Percentiles rank a stretch among this genome's conserved stretches.
Evolutionary conservation across 2,113 vertebrate genomes (phyloP).

Genomic region (Corythornis cristatus): DNA sequence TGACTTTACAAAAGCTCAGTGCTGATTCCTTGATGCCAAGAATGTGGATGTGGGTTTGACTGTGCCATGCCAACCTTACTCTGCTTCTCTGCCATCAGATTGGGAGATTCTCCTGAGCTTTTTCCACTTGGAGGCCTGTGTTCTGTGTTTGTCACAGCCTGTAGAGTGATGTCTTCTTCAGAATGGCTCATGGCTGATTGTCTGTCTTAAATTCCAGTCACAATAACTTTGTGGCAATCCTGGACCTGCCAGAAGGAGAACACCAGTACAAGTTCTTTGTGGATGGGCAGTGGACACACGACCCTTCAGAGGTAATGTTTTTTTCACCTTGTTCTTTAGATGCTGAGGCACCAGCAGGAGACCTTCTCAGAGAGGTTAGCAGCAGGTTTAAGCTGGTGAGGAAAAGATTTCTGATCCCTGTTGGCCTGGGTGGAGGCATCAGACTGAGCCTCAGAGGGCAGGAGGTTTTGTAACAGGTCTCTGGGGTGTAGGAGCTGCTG

Average conservation of each 20-base stretch:
- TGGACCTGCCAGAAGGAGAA: conserved; percentile 96
- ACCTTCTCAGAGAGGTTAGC: not conserved
- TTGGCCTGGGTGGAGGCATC: not conserved
- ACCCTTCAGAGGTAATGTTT: conserved; percentile 87
- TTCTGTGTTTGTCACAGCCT: not conserved
- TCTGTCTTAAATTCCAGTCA: conserved; percentile 79
- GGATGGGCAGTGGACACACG: conserved; percentile 95
- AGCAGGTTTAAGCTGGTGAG: not conserved
- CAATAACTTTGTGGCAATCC: conserved; percentile 94
- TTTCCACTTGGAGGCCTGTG: not conserved
- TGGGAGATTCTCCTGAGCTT: not conserved
- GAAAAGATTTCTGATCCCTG: not conserved
- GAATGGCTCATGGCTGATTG: not conserved
- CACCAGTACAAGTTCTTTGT: conserved; percentile 98
- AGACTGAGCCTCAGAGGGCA: not conserved
- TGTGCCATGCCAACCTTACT: not conserved
- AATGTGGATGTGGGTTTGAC: not conserved
- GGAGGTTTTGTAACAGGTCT: not conserved
- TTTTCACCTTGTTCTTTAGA: not conserved
- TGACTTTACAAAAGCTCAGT: not conserved
- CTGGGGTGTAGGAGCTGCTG: not conserved
- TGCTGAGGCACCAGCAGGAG: not conserved
- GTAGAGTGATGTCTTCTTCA: not conserved
- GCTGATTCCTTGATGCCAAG: not conserved
- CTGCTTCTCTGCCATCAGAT: not conserved